Evolutionary conservation across 2,888 invertebrate species (phyloP), one percentile per base, ranked within the genome.

Genomic region (Marronus borbonicus): DNA sequence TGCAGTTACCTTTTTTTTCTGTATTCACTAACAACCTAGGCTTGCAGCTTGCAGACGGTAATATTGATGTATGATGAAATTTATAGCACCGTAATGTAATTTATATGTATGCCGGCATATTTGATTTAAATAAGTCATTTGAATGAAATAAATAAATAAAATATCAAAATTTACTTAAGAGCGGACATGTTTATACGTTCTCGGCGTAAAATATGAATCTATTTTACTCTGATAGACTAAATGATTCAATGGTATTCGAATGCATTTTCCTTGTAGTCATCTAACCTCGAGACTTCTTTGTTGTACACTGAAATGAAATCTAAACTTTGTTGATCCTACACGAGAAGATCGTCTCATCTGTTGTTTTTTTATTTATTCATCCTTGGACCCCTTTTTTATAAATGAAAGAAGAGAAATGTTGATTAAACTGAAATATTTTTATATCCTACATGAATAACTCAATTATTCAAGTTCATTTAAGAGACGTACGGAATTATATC

Each of bases 381-480:
- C 58, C 58, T 70, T 55, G 52, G 58, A 36, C 17, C 70, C 58
- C 20, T 58, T 70, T 69, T 70, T 70, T 70, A 31, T 70, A 58
- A 36, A 70, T 36, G 70, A 58, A 70, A 70, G 70, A 70, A 70
- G 70, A 70, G 70, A 70, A 70, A 70, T 70, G 70, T 70, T 70
- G 70, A 70, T 70, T 70, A 70, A 70, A 58, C 70, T 70, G 28
- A 70, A 70, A 70, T 70, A 70, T 70, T 70, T 70, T 70, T 70
- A 58, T 70, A 39, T 70, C 58, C 58, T 55, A 36, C 39, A 65
- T 76, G 76, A 76, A 76, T 76, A 76, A 76, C 76, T 76, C 76
- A 76, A 76, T 76, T 76, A 76, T 76, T 76, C 65, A 76, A 64
- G 76, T 76, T 62, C 76, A 36, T 65, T 65, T 76, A 64, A 60